phyloP scores from a whole-genome alignment of 2,797 vertebrate genomes.

The Eupleurogrammus muticus region DNA sequence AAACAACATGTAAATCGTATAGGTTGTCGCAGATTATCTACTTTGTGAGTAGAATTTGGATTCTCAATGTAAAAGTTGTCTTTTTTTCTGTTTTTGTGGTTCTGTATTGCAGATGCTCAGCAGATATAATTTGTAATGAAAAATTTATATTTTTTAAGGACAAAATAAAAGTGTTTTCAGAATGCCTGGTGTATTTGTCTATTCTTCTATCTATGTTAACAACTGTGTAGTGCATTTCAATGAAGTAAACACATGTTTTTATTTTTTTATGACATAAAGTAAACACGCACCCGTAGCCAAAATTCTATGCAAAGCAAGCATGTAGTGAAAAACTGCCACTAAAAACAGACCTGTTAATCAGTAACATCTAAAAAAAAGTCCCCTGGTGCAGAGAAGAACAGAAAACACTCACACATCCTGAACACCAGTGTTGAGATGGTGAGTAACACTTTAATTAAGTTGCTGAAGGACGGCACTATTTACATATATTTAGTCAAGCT shows the following conservation, averaged over 20 bases:
- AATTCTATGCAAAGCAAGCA: conserved; percentile 72
- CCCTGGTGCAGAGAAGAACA: conserved; percentile 19
- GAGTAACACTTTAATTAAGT: neutral
- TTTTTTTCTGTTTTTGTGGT: conserved; percentile 26
- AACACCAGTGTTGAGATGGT: neutral
- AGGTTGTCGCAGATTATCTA: conserved; percentile 79
- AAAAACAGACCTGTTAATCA: conserved; percentile 67
- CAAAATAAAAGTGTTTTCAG: conserved; percentile 54
- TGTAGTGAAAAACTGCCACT: conserved; percentile 50
- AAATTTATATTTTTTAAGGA: conserved; percentile 15
- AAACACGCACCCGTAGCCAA: conserved; percentile 27
- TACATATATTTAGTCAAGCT: neutral
- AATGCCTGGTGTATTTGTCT: conserved; percentile 8
- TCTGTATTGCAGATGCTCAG: conserved; percentile 39
- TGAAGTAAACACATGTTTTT: conserved; percentile 37
- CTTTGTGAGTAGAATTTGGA: conserved; percentile 84
- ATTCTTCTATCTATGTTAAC: neutral
- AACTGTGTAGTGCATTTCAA: conserved; percentile 7
- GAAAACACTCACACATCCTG: conserved; percentile 13
- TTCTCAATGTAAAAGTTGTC: conserved; percentile 44
- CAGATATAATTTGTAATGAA: conserved; percentile 36
- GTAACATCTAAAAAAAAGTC: conserved; percentile 52
- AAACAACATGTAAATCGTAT: conserved; percentile 79
- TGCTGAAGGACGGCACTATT: neutral
- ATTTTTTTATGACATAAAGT: conserved; percentile 32